phyloP scores from a whole-genome alignment of 2,797 vertebrate genomes.

The Gouania willdenowi region DNA sequence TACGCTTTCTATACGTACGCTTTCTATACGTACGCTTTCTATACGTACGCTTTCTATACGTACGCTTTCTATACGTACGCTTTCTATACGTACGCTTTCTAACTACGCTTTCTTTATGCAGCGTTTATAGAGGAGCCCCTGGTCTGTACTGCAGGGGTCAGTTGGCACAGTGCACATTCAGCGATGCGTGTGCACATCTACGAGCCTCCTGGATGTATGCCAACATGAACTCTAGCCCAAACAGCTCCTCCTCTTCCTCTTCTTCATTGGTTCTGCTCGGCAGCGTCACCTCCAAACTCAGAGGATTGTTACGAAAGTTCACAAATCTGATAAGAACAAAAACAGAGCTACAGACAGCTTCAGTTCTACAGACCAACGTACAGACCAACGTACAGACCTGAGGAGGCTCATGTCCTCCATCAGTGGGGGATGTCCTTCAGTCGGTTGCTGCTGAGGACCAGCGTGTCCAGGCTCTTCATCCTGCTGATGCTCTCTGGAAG shows the following conservation, averaged over 20 bases:
- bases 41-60: too few relatives aligned
- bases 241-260: conserved; percentile 85
- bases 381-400: conserved; percentile 65
- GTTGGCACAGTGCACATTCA: conserved; percentile 51
- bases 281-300: conserved; percentile 80
- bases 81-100: too few relatives aligned
- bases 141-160: too few relatives aligned
- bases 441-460: conserved; percentile 89
- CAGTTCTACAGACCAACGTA: background rate
- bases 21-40: too few relatives aligned
- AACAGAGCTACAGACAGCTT: conserved; percentile 32
- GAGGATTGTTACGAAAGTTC: conserved; percentile 93
- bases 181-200: conserved; percentile 61
- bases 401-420: conserved; percentile 87
- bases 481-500: conserved; percentile 84
- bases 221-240: conserved; percentile 90
- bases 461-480: conserved; percentile 83
- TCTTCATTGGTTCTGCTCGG: conserved; percentile 68
- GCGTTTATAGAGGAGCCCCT: too few relatives aligned
- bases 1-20: too few relatives aligned
- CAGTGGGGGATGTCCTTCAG: conserved; percentile 82
- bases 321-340: conserved; percentile 84
- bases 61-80: too few relatives aligned
- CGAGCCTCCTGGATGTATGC: conserved; percentile 83
- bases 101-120: too few relatives aligned